Evolutionary conservation across 2,113 vertebrate genomes (phyloP), one percentile per base, ranked within the genome.

Genomic region (Ophiodon elongatus): DNA sequence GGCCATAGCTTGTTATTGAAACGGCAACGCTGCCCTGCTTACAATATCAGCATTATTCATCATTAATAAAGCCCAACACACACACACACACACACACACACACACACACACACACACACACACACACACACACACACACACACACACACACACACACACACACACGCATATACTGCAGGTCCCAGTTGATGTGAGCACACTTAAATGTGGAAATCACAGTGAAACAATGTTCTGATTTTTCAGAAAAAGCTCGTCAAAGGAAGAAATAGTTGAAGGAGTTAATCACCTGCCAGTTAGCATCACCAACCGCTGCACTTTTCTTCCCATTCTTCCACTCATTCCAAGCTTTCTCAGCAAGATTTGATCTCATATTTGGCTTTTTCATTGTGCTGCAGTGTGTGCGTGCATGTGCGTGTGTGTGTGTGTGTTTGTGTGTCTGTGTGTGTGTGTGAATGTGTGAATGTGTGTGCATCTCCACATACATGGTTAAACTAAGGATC

Each of bases 211-310:
- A 79, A 70, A 78, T 66, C 19, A 54, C 25, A 64, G 47, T 64
- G 64, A 29, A 82, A 79, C 47, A 82, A 65, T 60, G 33, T 31
- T 66, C n/a, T 11, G 64, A 19, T 65, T 52, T 37, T 64, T 52
- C 41, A 79, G 82, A 62, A 64, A 77, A 47, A 60, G 52, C 15
- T 23, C 81, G 21, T 73, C 25, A 59, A 68, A 39, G 35, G 43
- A 45, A 76, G 39, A 50, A 82, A 35, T 31, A 82, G 57, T 41
- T 57, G 73, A 80, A 64, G 57, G 88, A 88, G 76, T 85, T 90
- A 85, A 88, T 86, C 83, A 86, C 83, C 84, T 83, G 91, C 83
- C 90, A 74, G 86, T 83, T 87, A 76, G 76, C 69, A 79, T 92
- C 89, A 84, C 66, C 50, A 56, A 76, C 27, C 13, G 19, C 50